Evolutionary conservation across 2,113 vertebrate species (phyloP), one percentile per base, ranked within the genome.

Genomic region (Ophthalmolycus amberensis): DNA sequence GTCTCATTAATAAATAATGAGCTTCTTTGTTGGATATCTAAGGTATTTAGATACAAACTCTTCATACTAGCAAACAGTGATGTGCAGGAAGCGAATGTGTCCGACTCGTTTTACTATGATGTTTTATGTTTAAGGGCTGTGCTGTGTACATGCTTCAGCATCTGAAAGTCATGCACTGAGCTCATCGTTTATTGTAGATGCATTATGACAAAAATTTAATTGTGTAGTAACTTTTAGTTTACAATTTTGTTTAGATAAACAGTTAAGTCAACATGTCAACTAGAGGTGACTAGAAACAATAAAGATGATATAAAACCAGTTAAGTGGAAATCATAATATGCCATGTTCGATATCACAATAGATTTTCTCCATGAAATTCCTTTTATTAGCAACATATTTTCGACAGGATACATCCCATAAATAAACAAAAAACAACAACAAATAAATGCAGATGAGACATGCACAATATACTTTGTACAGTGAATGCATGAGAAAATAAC

Each of bases 1-100:
- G 90, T 94, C 76, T 71, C 90, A 93, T 96, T 94, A 94, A 95
- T 95, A 94, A 95, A 93, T 93, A 90, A 95, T 93, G 92, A 95
- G 89, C 86, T 78, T 87, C 83, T 90, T 88, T 87, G 71, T 87
- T 88, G 78, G 86, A 71, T 71, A 84, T 86, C 75, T 75, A 40
- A 62, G 85, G 83, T 89, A 67, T 87, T 87, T 85, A 83, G 79
- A 74, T 89, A 89, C 85, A 91, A 87, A 91, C 44, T 88, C 71
- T 52, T 87, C 70, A 79, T 44, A 69, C 16, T 15, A 83, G 65
- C 59, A 87, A 82, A 84, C 81, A 80, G 32, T 46, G 63, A 67
- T 50, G 46, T 18, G 12, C 52, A 59, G 29, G 22, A 16, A 77
- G 18, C 7, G 0, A 76, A 3, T 71, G 44, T 18, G 6, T 38